Evolutionary conservation across 64 coral and sea anemone species (phyloP).

Genomic region (Pocillopora damicornis): DNA sequence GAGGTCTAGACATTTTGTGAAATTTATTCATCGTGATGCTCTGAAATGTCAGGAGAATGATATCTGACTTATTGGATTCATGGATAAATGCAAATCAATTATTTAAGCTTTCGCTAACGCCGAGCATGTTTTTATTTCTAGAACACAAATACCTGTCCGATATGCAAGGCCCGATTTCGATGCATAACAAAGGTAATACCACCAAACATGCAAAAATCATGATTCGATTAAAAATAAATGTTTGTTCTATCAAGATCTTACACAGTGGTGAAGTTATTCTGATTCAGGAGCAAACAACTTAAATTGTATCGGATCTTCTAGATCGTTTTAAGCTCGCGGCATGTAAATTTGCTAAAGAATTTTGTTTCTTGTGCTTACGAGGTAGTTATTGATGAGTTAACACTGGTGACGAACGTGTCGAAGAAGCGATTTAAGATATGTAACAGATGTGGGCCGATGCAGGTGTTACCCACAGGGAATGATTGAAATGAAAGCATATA

Average conservation of each 20-base stretch:
- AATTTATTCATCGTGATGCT: constrained; percentile 2
- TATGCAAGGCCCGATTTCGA: constrained; percentile 94
- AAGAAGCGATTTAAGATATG: constrained; percentile 8
- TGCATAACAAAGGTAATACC: constrained; percentile 92
- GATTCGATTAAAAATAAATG: constrained; percentile 26
- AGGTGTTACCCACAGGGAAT: constrained; percentile 6
- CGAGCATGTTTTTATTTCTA: constrained; percentile 44
- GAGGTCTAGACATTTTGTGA: constrained; percentile 55
- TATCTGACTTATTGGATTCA: not conserved
- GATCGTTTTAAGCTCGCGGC: not conserved
- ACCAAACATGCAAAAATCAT: not conserved
- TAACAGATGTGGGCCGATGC: constrained; percentile 16
- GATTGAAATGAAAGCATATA: not conserved
- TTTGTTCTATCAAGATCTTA: constrained; percentile 4
- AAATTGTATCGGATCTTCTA: not conserved
- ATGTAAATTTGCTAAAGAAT: not conserved
- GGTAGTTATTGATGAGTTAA: not conserved
- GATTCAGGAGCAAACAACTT: not conserved
- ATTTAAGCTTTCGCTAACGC: constrained; percentile 21
- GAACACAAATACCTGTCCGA: constrained; percentile 98
- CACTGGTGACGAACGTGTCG: not conserved
- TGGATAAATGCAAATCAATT: constrained; percentile 17
- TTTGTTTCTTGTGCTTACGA: not conserved
- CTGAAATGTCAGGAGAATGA: not conserved
- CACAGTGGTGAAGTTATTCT: not conserved